Evolutionary conservation across 2,888 invertebrate genomes (phyloP), one percentile per base, ranked within the genome.

Genomic region (Diarsia rubi): DNA sequence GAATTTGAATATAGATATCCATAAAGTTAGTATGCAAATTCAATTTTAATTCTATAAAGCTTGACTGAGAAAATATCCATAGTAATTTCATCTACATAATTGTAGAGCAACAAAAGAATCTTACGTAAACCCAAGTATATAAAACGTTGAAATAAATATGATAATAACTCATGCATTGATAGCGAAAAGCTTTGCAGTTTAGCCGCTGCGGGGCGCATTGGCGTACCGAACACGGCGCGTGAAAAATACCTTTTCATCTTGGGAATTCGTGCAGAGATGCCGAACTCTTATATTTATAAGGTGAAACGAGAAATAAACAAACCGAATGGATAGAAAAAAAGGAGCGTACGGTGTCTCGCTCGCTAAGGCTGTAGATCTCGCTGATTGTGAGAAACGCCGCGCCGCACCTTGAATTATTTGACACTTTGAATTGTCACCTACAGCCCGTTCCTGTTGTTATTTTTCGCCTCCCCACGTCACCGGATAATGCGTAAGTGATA

Each of bases 251-350:
- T 92, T 94, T 95, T 95, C 93, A 95, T 94, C 96, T 94, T 92
- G 95, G 95, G 95, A 95, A 95, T 96, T 95, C 94, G 93, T 91
- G 92, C 90, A 90, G 90, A 93, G 93, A 93, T 94, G 92, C 94
- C 94, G 92, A 95, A 95, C 94, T 94, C 94, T 93, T 95, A 94
- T 95, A 95, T 95, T 95, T 95, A 95, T 95, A 95, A 93, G 94
- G 92, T 90, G 93, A 91, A 94, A 92, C 90, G 91, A 90, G 92
- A 93, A 94, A 95, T 95, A 95, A 95, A 95, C 94, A 95, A 95
- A 94, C 93, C 90, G 92, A 94, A 94, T 91, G 92, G 92, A 93
- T 93, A 90, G 93, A 93, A 95, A 95, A n/a, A 86, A 83, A 87
- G 86, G 78, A 86, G 87, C 89, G 90, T 90, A 88, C 90, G 91